These are phyloP conservation scores for Oopsacas minuta DNA, from an alignment of 37 sponge, comb jelly and placozoan genomes.

Conservation along the genomic window DNA sequence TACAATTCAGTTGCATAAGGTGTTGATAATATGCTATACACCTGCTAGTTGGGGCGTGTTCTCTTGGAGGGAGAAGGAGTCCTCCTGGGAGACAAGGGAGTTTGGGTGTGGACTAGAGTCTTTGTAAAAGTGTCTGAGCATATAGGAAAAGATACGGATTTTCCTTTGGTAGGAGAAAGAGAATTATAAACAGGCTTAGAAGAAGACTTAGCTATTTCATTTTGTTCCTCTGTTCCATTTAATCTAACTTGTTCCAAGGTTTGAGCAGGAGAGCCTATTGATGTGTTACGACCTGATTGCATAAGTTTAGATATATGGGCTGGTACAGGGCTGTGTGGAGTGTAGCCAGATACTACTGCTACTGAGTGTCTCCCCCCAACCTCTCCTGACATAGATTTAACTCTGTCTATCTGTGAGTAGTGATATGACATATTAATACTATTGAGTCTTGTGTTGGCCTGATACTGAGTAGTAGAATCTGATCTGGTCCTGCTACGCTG, in stretches of 20 bases:
- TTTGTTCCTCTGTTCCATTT: background rate
- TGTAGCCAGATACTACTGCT: background rate
- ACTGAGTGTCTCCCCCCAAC: background rate
- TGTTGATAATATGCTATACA: background rate
- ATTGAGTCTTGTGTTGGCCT: background rate
- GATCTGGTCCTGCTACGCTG: background rate
- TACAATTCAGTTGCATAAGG: background rate
- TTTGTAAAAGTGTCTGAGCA: background rate
- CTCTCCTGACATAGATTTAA: background rate
- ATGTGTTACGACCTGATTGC: background rate
- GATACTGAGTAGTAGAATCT: background rate
- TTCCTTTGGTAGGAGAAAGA: background rate
- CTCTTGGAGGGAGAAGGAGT: background rate
- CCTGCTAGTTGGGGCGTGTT: background rate
- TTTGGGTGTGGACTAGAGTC: background rate
- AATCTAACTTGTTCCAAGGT: background rate
- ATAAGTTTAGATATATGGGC: background rate
- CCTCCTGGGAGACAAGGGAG: background rate
- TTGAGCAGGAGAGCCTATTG: background rate
- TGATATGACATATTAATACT: background rate
- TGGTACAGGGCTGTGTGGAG: background rate
- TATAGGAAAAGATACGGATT: background rate
- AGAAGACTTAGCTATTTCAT: background rate
- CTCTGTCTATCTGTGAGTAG: background rate
- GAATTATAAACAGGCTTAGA: background rate